A percentile compares a stretch with the other conserved stretches of the same genome.
phyloP scores from a whole-genome alignment of 1,140 invertebrate genomes.

The Cylas formicarius region DNA sequence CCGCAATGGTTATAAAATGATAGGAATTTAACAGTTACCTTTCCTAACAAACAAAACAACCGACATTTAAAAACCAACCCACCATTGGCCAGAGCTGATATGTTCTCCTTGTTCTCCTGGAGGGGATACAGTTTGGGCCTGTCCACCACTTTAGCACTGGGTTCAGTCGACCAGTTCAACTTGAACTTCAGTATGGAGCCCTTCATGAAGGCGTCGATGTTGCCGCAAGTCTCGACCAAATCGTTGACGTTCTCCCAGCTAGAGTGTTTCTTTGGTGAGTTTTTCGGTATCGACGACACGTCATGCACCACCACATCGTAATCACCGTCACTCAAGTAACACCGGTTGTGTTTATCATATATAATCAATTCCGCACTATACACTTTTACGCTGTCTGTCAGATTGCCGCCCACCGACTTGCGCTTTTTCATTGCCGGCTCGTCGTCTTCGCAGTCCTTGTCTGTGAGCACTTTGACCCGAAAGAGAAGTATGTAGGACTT shows the following conservation, averaged over 20 bases:
- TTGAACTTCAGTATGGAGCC: conserved; percentile 78
- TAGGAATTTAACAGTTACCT: no score
- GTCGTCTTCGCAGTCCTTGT: conserved; percentile 44
- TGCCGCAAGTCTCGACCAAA: conserved; percentile 48
- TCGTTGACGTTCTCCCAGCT: conserved; percentile 78
- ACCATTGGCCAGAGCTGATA: conserved; percentile 41
- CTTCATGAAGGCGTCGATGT: conserved; percentile 63
- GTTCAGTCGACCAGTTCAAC: conserved; percentile 72
- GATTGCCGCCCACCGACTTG: conserved; percentile 41
- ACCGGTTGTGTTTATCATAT: conserved; percentile 84
- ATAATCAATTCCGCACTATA: conserved; percentile 82
- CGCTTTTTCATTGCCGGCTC: conserved; percentile 55
- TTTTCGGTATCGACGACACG: conserved; percentile 50
- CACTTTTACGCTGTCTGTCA: conserved; percentile 47
- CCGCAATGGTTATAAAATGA: no score
- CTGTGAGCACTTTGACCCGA: conserved; percentile 57
- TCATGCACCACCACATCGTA: conserved; percentile 82
- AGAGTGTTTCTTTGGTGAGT: conserved; percentile 57
- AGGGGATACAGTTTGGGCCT: conserved; percentile 51
- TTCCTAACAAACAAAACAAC: no score
- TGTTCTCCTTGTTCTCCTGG: conserved; percentile 54
- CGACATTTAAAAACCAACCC: no score
- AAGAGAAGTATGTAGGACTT: conserved; percentile 83
- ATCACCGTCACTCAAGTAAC: conserved; percentile 78
- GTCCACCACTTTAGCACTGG: conserved; percentile 62